These are phyloP conservation scores for Sphaeridia pumilis DNA, from an alignment of 2,888 invertebrate species.

Conservation along the genomic window DNA sequence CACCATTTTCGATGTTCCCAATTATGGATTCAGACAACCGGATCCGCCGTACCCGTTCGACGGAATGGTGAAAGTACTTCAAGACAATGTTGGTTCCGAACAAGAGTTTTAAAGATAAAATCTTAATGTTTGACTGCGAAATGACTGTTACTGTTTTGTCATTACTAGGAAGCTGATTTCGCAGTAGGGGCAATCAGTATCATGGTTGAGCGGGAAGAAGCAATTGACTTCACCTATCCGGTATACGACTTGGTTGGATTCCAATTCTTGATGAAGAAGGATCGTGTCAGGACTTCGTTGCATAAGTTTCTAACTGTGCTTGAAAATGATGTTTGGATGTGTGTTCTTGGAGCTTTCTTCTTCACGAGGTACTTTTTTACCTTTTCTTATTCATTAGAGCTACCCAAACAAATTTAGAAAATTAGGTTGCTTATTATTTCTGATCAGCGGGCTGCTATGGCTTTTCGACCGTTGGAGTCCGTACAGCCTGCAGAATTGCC, in stretches of 20 bases:
- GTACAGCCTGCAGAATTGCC: slow-evolving; percentile 89
- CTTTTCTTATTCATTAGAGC: not conserved
- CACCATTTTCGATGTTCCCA: slow-evolving; percentile 52
- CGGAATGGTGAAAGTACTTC: slow-evolving; percentile 66
- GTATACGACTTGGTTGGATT: slow-evolving; percentile 90
- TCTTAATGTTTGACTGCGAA: not conserved
- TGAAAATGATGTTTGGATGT: slow-evolving; percentile 93
- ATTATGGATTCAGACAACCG: slow-evolving; percentile 81
- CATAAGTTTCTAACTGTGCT: slow-evolving; percentile 94
- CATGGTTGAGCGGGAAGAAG: slow-evolving; percentile 86
- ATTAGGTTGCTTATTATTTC: not conserved
- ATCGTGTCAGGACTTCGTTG: slow-evolving; percentile 75
- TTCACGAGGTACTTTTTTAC: slow-evolving; percentile 59
- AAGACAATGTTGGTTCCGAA: slow-evolving; percentile 49
- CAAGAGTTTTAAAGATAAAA: not conserved
- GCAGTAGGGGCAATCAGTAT: slow-evolving; percentile 87
- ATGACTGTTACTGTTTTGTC: not conserved
- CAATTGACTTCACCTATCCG: slow-evolving; percentile 95
- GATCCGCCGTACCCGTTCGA: slow-evolving; percentile 61
- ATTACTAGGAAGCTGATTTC: slow-evolving; percentile 65
- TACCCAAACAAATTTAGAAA: not conserved
- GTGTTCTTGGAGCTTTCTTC: slow-evolving; percentile 87
- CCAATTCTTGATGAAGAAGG: slow-evolving; percentile 65
- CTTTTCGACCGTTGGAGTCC: slow-evolving; percentile 95
- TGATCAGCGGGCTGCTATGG: slow-evolving; percentile 76